A percentile compares a stretch with the other conserved stretches of the same genome.
These are phyloP conservation scores for Spodoptera littoralis DNA, from an alignment of 2,888 invertebrate species.

Conservation along the genomic window DNA sequence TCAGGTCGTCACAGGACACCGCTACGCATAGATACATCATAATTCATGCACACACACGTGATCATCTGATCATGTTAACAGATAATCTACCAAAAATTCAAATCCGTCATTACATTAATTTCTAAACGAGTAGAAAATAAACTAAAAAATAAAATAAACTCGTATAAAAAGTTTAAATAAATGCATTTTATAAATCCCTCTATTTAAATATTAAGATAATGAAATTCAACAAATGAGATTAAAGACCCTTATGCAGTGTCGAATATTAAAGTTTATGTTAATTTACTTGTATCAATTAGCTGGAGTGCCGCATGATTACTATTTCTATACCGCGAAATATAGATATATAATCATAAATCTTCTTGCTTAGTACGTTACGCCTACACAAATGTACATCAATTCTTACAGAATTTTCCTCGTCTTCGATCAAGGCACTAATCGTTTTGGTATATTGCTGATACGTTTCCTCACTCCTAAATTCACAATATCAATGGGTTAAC, in stretches of 20 bases:
- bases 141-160: conserved; percentile 79
- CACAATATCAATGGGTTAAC: conserved; percentile 82
- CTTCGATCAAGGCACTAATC: conserved; percentile 85
- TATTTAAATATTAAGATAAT: conserved; percentile 83
- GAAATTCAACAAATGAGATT: conserved; percentile 85
- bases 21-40: conserved; percentile 59
- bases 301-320: conserved; percentile 87
- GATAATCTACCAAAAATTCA: conserved; percentile 87
- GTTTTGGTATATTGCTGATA: conserved; percentile 89
- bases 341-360: conserved; percentile 86
- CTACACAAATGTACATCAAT: conserved; percentile 74
- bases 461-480: conserved; percentile 86
- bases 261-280: conserved; percentile 71
- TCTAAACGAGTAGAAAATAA: conserved; percentile 84
- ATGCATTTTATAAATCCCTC: conserved; percentile 86
- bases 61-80: conserved; percentile 77
- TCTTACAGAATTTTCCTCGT: conserved; percentile 77
- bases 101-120: conserved; percentile 71
- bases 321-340: conserved; percentile 88
- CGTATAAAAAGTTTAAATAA: conserved; percentile 87
- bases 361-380: conserved; percentile 67
- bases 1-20: conserved; percentile 37
- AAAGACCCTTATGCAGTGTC: conserved; percentile 70
- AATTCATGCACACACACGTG: conserved; percentile 47
- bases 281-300: conserved; percentile 79